phyloP scores from a whole-genome alignment of 2,797 vertebrate species.

The Premnoplex brunnescens region DNA sequence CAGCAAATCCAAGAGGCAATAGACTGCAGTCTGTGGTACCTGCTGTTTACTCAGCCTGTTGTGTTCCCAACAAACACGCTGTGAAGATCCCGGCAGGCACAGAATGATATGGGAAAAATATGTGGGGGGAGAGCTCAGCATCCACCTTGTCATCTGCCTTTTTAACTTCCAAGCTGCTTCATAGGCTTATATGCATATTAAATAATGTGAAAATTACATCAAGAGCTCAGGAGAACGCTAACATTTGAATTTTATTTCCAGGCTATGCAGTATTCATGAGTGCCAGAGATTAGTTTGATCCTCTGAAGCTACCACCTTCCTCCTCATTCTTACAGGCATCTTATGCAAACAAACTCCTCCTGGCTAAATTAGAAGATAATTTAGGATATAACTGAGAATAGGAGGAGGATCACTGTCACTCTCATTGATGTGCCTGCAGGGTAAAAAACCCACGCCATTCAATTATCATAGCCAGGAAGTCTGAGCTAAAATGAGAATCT shows the following conservation, averaged over 20 bases:
- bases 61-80: not conserved
- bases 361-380: not conserved
- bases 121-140: accelerated
- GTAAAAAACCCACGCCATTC: not conserved
- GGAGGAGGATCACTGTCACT: not conserved
- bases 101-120: not conserved
- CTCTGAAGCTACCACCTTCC: not conserved
- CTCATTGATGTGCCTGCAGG: not conserved
- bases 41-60: not conserved
- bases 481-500: not conserved
- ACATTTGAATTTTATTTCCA: not conserved
- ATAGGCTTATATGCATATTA: not conserved
- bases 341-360: not conserved
- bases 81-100: not conserved
- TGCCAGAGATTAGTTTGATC: not conserved
- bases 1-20: not conserved
- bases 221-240: not conserved
- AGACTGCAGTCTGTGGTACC: not conserved
- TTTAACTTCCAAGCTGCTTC: not conserved
- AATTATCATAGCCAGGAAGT: not conserved
- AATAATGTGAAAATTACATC: not conserved
- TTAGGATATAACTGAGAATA: not conserved
- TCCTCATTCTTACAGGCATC: not conserved
- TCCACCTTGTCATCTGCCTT: not conserved
- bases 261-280: not conserved